Evolutionary conservation across 1,140 invertebrate species (phyloP).

Genomic region (Drosophila ercepeae): DNA sequence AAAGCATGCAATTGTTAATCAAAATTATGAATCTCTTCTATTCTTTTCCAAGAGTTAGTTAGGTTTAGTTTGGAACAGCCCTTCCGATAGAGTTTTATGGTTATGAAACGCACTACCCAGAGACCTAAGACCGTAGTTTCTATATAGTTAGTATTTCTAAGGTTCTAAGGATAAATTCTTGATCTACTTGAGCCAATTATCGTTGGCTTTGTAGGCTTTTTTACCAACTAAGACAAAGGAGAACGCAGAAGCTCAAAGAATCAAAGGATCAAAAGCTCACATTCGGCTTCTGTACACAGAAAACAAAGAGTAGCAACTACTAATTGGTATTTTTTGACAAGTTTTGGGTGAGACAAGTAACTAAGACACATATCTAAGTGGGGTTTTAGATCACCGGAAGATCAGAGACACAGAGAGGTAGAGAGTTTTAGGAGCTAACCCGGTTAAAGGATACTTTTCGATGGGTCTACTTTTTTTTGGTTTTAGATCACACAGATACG

Average conservation of each 20-base stretch:
- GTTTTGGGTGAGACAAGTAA: conserved; percentile 27
- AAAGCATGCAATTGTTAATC: neutral
- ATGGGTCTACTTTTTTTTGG: conserved; percentile 7
- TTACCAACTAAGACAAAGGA: no score
- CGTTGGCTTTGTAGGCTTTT: neutral
- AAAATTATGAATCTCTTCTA: neutral
- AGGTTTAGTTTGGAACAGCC: neutral
- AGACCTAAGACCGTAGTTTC: neutral
- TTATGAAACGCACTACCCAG: neutral
- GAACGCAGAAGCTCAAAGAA: conserved; percentile 2
- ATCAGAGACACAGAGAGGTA: conserved; percentile 10
- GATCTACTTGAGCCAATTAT: neutral
- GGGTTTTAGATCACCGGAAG: conserved; percentile 33
- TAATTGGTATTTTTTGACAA: neutral
- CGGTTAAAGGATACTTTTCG: conserved; percentile 10
- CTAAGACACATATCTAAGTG: conserved; percentile 37
- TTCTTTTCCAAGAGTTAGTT: neutral
- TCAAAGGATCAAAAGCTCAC: neutral
- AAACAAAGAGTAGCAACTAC: conserved; percentile 32
- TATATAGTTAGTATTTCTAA: neutral
- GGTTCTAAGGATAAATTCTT: neutral
- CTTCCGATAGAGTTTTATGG: no score
- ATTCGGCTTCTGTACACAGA: conserved; percentile 10
- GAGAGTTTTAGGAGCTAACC: conserved; percentile 25
- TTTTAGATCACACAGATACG: conserved; percentile 27